These are phyloP conservation scores for Leptopilina clavipes DNA, from an alignment of 1,140 invertebrate species.

Conservation along the genomic window DNA sequence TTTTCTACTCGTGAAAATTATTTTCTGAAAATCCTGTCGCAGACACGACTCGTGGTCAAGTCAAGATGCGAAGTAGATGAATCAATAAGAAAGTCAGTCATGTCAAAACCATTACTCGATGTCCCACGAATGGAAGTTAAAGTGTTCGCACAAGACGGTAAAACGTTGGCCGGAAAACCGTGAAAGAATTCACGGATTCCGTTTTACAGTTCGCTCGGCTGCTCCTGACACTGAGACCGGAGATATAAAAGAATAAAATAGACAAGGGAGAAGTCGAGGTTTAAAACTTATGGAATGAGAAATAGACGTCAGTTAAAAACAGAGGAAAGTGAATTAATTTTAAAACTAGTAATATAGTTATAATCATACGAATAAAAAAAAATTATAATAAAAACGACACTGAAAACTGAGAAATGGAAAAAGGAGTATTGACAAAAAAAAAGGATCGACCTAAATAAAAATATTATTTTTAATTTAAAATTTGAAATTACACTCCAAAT, in stretches of 20 bases:
- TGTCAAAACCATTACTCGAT: constrained; percentile 30
- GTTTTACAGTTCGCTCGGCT: constrained; percentile 26
- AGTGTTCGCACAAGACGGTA: constrained; percentile 31
- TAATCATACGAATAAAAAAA: constrained; percentile 6
- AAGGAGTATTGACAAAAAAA: not conserved
- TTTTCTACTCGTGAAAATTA: not conserved
- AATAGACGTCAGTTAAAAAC: constrained; percentile 36
- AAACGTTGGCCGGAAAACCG: constrained; percentile 29
- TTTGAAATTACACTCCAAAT: not conserved
- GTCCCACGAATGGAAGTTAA: constrained; percentile 15
- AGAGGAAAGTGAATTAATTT: constrained; percentile 42
- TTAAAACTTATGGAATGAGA: constrained; percentile 26
- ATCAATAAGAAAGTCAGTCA: constrained; percentile 26
- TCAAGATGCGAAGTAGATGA: constrained; percentile 32
- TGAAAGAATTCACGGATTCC: constrained; percentile 33
- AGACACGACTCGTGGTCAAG: constrained; percentile 26
- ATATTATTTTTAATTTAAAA: not conserved
- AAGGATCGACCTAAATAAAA: not conserved
- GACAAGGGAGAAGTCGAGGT: constrained; percentile 10
- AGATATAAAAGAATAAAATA: constrained; percentile 24
- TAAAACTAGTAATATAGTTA: not conserved
- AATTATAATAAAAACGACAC: not conserved
- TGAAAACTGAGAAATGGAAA: not conserved
- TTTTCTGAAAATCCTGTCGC: constrained; percentile 17
- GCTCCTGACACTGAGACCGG: constrained; percentile 28